Evolutionary conservation across 2,888 invertebrate species (phyloP).

Genomic region (Chromoteleia sp.): DNA sequence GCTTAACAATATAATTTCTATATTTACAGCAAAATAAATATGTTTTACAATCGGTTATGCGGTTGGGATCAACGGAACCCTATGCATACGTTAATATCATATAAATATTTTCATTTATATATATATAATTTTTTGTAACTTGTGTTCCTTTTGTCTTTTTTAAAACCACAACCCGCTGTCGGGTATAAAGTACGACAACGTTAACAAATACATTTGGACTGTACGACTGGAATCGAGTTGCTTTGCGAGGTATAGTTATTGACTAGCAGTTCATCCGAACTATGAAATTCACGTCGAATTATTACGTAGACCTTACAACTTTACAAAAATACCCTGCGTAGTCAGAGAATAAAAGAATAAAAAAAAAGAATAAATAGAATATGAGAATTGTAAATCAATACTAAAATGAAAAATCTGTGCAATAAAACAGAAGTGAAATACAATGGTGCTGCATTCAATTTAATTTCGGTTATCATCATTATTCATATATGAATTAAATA

Average conservation of each 20-base stretch:
- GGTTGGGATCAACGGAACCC: conserved; percentile 26
- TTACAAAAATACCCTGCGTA: conserved; percentile 61
- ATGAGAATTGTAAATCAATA: conserved; percentile 38
- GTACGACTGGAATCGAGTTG: conserved; percentile 54
- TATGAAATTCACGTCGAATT: conserved; percentile 40
- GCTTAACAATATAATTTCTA: conserved; percentile 79
- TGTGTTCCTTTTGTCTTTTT: conserved; percentile 9
- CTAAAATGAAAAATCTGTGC: conserved; percentile 45
- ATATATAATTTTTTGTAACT: conserved; percentile 8
- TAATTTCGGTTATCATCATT: conserved; percentile 10
- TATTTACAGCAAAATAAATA: conserved; percentile 73
- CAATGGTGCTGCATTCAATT: conserved; percentile 40
- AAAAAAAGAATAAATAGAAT: conserved; percentile 37
- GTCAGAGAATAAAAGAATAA: conserved; percentile 51
- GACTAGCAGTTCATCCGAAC: conserved; percentile 61
- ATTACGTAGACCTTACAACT: conserved; percentile 57
- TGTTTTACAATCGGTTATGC: conserved; percentile 61
- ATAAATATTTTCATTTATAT: conserved; percentile 32
- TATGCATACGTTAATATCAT: conserved; percentile 34
- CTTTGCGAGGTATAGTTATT: conserved; percentile 61
- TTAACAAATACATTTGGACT: conserved; percentile 47
- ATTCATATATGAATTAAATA: neutral
- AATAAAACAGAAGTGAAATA: conserved; percentile 21
- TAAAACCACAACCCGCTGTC: conserved; percentile 12
- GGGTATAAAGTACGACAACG: conserved; percentile 21